A percentile compares a stretch with the other conserved stretches of the same genome.
These are phyloP conservation scores for Drosophila putrida DNA, from an alignment of 2,888 invertebrate genomes.

Conservation along the genomic window DNA sequence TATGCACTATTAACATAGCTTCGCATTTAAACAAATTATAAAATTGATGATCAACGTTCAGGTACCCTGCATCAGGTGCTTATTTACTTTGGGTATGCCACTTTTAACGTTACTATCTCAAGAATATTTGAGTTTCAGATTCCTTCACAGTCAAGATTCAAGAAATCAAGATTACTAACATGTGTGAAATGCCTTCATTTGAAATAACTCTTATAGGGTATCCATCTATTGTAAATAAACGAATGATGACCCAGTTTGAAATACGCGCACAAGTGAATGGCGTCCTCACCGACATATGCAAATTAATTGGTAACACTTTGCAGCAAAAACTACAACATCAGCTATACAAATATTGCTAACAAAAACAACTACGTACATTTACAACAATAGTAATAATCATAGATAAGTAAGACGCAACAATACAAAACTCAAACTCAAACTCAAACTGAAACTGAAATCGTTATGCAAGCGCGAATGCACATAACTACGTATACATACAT, in stretches of 20 bases:
- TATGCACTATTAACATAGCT: not conserved
- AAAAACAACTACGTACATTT: constrained; percentile 14
- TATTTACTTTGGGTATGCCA: too few species aligned
- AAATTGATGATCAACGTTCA: not conserved
- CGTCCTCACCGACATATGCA: constrained; percentile 66
- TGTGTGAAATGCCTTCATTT: not conserved
- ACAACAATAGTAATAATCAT: constrained; percentile 31
- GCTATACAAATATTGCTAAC: constrained; percentile 30
- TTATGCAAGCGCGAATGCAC: constrained; percentile 55
- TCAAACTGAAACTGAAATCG: constrained; percentile 37
- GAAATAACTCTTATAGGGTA: constrained; percentile 27
- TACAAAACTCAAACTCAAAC: constrained; percentile 45
- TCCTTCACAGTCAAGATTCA: too few species aligned
- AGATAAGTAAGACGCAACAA: constrained; percentile 58
- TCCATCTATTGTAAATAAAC: constrained; percentile 35
- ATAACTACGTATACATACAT: too few species aligned
- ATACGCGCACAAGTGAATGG: constrained; percentile 67
- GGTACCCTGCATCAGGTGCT: too few species aligned
- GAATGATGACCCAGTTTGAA: constrained; percentile 65
- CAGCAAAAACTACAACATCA: constrained; percentile 29
- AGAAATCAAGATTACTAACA: not conserved
- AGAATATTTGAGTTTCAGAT: not conserved
- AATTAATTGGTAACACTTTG: constrained; percentile 80
- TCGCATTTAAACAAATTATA: not conserved
- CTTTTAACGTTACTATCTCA: not conserved